phyloP scores from a whole-genome alignment of 2,113 vertebrate species.

The Seriola rivoliana region DNA sequence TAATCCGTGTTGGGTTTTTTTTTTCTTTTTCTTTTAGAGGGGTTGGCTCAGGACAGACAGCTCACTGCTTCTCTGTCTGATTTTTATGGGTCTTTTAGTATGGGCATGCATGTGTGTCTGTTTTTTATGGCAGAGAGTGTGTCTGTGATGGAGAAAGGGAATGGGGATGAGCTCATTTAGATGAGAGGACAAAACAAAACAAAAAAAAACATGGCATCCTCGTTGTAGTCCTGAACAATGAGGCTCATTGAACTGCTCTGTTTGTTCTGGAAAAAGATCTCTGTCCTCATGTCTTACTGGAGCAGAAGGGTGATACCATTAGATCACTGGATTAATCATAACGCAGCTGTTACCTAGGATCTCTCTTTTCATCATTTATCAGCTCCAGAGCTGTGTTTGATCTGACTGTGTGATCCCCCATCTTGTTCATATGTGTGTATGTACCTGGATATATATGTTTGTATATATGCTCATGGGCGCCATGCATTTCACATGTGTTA shows the following conservation, averaged over 20 bases:
- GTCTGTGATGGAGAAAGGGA: background rate
- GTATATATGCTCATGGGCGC: conserved; percentile 11
- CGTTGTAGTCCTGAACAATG: conserved; percentile 40
- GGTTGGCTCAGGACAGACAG: conserved; percentile 52
- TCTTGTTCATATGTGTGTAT: conserved; percentile 8
- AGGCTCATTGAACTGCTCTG: conserved; percentile 62
- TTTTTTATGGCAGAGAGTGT: background rate
- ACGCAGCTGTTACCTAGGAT: conserved; percentile 51
- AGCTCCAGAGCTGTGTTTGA: conserved; percentile 35
- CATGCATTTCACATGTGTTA: conserved; percentile 27
- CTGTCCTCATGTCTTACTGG: conserved; percentile 54
- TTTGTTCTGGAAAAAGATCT: conserved; percentile 67
- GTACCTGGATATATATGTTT: conserved; percentile 19
- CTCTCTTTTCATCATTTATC: conserved; percentile 45
- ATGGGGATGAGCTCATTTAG: conserved; percentile 16
- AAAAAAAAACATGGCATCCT: conserved; percentile 28
- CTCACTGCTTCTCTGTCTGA: conserved; percentile 35
- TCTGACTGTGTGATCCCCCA: conserved; percentile 3
- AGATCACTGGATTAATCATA: conserved; percentile 64
- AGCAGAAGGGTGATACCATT: conserved; percentile 48
- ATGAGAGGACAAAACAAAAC: background rate
- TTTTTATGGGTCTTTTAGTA: conserved; percentile 25
- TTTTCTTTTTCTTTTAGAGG: conserved; percentile 18
- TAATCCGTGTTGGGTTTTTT: conserved; percentile 48
- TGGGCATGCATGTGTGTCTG: conserved; percentile 13